Conservation (phyloP, 2,113 vertebrate species). For the Stercorarius parasiticus region DNA sequence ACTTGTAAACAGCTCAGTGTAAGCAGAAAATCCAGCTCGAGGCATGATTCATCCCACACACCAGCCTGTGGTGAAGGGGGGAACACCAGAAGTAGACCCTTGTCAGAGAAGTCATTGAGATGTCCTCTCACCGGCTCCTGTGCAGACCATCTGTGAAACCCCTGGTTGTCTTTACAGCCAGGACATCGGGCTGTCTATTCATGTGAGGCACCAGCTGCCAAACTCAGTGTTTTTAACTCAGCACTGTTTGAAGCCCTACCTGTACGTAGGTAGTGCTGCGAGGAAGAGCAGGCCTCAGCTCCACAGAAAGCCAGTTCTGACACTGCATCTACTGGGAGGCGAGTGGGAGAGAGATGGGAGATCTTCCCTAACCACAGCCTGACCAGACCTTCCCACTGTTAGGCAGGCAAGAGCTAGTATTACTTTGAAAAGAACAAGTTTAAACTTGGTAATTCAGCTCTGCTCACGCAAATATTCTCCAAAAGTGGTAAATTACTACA, state of each 20-base stretch:
- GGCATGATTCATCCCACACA: neutral
- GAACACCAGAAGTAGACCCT: neutral
- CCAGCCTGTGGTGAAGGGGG: neutral
- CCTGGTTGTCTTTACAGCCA: neutral
- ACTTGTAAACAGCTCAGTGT: neutral
- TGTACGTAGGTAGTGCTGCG: neutral
- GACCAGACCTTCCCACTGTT: too few species aligned
- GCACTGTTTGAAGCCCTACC: neutral
- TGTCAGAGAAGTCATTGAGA: neutral
- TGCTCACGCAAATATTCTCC: too few species aligned
- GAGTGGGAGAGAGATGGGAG: neutral
- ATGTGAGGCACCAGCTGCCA: neutral
- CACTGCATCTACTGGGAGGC: neutral
- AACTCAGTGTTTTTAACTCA: too few species aligned
- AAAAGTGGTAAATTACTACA: too few species aligned
- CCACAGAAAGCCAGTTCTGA: neutral
- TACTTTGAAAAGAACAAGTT: too few species aligned
- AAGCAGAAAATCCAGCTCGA: neutral
- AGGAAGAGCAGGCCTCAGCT: neutral
- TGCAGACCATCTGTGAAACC: neutral
- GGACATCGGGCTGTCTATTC: neutral
- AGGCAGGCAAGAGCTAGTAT: too few species aligned
- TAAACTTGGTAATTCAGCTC: too few species aligned
- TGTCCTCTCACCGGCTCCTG: neutral
- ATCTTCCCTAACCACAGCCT: neutral